A percentile compares a stretch with the other conserved stretches of the same genome.
These are phyloP conservation scores for Acromyrmex charruanus DNA, from an alignment of 1,140 invertebrate species.

Conservation along the genomic window DNA sequence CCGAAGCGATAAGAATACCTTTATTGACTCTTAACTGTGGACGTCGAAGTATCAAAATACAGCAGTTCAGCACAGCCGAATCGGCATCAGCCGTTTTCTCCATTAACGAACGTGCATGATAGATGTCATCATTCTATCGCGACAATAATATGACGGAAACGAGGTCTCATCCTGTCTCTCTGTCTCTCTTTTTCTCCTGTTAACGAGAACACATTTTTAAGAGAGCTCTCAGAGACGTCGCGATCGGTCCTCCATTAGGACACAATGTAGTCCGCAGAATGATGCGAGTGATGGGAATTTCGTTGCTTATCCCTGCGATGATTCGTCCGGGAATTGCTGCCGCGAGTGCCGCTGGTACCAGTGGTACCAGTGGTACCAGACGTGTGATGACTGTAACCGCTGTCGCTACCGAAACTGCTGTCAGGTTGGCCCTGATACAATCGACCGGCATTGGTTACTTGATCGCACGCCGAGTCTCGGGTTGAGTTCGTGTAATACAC, in stretches of 20 bases:
- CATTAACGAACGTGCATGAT: slow-evolving; percentile 9
- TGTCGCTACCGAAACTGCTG: slow-evolving; percentile 90
- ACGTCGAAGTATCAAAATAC: slow-evolving; percentile 59
- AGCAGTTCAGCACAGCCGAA: slow-evolving; percentile 54
- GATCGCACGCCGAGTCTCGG: slow-evolving; percentile 59
- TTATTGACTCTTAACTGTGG: slow-evolving; percentile 60
- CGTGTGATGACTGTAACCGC: slow-evolving; percentile 91
- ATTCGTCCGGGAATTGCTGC: slow-evolving; percentile 78
- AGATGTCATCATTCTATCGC: not conserved
- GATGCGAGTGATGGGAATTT: slow-evolving; percentile 82
- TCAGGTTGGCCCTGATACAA: slow-evolving; percentile 85
- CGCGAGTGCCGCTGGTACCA: slow-evolving; percentile 80
- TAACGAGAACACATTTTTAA: not conserved
- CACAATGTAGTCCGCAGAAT: slow-evolving; percentile 83
- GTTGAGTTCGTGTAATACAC: slow-evolving; percentile 71
- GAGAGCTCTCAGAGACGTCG: not conserved
- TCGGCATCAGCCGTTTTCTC: slow-evolving; percentile 15
- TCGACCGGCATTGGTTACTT: slow-evolving; percentile 72
- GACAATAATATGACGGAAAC: not conserved
- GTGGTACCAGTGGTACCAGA: slow-evolving; percentile 87
- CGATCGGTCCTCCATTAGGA: slow-evolving; percentile 75
- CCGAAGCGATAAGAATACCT: slow-evolving; percentile 3
- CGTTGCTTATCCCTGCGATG: slow-evolving; percentile 83
- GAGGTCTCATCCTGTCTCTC: not conserved
- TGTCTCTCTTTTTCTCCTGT: not conserved